These are phyloP conservation scores for Ephydatia muelleri DNA, from an alignment of 37 sponge, comb jelly and placozoan species.

Conservation along the genomic window DNA sequence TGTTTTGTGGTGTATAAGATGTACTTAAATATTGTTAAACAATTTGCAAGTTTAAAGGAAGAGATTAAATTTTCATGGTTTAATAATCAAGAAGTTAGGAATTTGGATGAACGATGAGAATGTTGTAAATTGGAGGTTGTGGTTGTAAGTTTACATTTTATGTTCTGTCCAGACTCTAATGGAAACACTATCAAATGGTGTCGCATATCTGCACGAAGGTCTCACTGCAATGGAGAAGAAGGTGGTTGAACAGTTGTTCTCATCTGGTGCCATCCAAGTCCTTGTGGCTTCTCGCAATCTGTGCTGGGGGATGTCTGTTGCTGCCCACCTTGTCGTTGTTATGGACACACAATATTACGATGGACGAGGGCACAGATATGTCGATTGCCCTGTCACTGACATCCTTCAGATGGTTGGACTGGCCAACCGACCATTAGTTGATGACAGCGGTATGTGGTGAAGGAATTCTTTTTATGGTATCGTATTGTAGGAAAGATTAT, in stretches of 20 bases:
- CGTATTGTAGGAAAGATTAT: no score
- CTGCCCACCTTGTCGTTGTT: slow-evolving; percentile 90
- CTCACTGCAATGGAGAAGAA: slow-evolving; percentile 84
- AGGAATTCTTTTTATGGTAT: no score
- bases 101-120: neutral
- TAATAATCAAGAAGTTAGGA: neutral
- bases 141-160: neutral
- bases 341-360: slow-evolving; percentile 99
- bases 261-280: slow-evolving; percentile 89
- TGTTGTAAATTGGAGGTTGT: neutral
- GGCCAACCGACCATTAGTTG: slow-evolving; percentile 83
- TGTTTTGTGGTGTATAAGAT: no score
- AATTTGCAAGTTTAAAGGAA: no score
- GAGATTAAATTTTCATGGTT: no score
- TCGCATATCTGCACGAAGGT: slow-evolving; percentile 97
- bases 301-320: slow-evolving; percentile 81
- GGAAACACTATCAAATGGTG: slow-evolving; percentile 90
- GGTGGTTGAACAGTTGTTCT: slow-evolving; percentile 89
- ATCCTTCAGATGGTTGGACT: slow-evolving; percentile 95
- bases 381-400: slow-evolving; percentile 96
- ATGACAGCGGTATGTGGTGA: slow-evolving; percentile 57
- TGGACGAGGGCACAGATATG: slow-evolving; percentile 95
- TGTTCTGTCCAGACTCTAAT: slow-evolving; percentile 77
- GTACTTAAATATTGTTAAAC: no score
- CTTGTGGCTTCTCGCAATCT: slow-evolving; percentile 86